Base-by-base conservation (phyloP, 2,797 vertebrate genomes). In the Melanotaenia nigrans region DNA sequence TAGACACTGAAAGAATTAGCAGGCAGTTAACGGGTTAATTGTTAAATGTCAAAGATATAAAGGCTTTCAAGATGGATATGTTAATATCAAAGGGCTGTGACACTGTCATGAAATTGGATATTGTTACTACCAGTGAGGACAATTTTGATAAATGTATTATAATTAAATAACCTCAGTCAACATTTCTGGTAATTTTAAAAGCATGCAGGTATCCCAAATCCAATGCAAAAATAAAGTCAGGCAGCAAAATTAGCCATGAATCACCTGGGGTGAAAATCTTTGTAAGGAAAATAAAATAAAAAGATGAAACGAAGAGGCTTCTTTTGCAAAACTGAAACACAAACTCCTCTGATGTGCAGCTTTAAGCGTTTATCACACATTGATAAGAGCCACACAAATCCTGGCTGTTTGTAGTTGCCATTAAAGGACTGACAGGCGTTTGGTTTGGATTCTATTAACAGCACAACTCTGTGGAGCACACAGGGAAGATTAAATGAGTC, bases 291-390 rank as follows among this genome's bases (percentile, higher is more conserved):
- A 91, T 75, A 85, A 77, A 77, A 72, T 60, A 78, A 83, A 53
- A 80, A 70, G 75, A 88, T 87, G 83, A 89, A 81, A 79, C 76
- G 71, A 84, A 54, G 42, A 54, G 65, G 71, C 79, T 77, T 72
- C 81, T 83, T 71, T 70, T 84, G 82, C 72, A 76, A 70, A 82
- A 75, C 71, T 89, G 83, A 94, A 90, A 87, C 87, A 89, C 89
- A 91, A 84, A 83, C 45, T 68, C 36, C 81, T 89, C 82, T 78
- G 60, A 70, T 90, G 94, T 88, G 88, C 90, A 91, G 95, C 94
- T 91, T 3, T 75, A 82, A 93, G 91, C 91, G 80, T 95, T 95
- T 94, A 96, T 96, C 94, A 96, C 95, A 95, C 95, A 95, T 93
- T 95, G 94, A 95, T 95, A 93, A 94, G 94, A 94, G 93, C 94